Base-by-base conservation (phyloP, 2,797 vertebrate species). In the Serranus cabrilla region DNA sequence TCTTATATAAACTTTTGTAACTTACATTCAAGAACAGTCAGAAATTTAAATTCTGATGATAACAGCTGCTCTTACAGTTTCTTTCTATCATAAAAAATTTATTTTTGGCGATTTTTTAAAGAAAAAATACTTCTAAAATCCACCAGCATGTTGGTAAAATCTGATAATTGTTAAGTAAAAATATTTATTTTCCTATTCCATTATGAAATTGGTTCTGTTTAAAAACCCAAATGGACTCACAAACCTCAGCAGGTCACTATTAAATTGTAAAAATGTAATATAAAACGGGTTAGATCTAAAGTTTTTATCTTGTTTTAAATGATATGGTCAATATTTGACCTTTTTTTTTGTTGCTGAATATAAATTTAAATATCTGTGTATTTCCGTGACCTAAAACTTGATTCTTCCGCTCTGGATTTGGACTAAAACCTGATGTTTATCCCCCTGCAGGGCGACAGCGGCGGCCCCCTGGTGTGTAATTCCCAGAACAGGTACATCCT, bases 371-470 rank as follows among this genome's bases (percentile, higher is more conserved):
- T 17, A 42, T 40, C 13, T 4, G 11, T 31, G 11, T 61, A 0
- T 17, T 37, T 20, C 27, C 37, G 9, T 27, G 9, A 39, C 5
- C 40, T 11, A 9, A 16, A 49, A 40, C 37, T 17, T 5, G 6
- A 31, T 11, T 21, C 16, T 31, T 8, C 4, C 37, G 10, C 9
- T 27, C 10, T 43, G 0, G 2, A 54, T 63, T 57, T 43, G 11
- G 23, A 31, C 13, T 23, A 20, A 46, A 34, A 54, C 11, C 18
- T 11, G 7, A 17, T 5, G 59, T 11, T 23, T 4, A 7, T 47
- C 17, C 74, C 49, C 55, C 0, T 88, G 42, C 78, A 99, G 98
- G 98, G 98, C n/a, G 97, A 99, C 96, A 99, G 98, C 10, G 98
- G 98, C 2, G 98, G 98, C 16, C 98, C 98, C 50, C 94, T 99